Conservation (phyloP, 2,797 vertebrate species). For the Chaetodon trifasciatus region DNA sequence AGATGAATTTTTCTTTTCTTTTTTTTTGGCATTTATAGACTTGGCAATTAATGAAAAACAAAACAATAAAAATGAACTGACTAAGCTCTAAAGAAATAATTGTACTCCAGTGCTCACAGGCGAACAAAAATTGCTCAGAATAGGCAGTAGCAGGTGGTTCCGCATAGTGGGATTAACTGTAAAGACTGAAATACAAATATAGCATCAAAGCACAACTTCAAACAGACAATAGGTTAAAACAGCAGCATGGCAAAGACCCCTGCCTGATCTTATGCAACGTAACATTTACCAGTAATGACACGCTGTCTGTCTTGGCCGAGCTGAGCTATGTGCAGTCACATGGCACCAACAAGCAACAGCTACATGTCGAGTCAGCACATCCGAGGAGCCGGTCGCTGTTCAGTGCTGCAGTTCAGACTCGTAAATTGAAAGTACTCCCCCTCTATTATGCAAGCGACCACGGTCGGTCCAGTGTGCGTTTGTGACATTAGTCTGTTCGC, state of each 20-base stretch:
- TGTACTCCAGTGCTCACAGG: background rate
- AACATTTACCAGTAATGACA: slow-evolving; percentile 1
- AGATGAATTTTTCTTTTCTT: background rate
- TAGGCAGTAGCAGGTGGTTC: background rate
- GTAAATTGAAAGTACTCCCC: background rate
- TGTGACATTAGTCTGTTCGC: background rate
- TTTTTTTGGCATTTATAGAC: background rate
- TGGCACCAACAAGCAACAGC: slow-evolving; percentile 20
- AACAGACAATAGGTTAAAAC: background rate
- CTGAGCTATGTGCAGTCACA: slow-evolving; percentile 32
- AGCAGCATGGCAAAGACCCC: slow-evolving; percentile 1
- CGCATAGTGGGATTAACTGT: background rate
- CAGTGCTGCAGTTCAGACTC: background rate
- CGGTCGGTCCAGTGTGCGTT: background rate
- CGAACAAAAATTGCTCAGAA: background rate
- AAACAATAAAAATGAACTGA: background rate
- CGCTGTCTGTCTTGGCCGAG: slow-evolving; percentile 31
- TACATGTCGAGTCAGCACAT: slow-evolving; percentile 43
- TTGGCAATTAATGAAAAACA: background rate
- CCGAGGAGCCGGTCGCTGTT: background rate
- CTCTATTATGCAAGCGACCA: background rate
- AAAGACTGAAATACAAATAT: background rate
- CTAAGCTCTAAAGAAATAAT: background rate
- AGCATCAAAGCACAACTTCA: background rate
- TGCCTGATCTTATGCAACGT: background rate